Evolutionary conservation across 2,888 invertebrate genomes (phyloP), one percentile per base, ranked within the genome.

Genomic region (Anthophora plumipes): DNA sequence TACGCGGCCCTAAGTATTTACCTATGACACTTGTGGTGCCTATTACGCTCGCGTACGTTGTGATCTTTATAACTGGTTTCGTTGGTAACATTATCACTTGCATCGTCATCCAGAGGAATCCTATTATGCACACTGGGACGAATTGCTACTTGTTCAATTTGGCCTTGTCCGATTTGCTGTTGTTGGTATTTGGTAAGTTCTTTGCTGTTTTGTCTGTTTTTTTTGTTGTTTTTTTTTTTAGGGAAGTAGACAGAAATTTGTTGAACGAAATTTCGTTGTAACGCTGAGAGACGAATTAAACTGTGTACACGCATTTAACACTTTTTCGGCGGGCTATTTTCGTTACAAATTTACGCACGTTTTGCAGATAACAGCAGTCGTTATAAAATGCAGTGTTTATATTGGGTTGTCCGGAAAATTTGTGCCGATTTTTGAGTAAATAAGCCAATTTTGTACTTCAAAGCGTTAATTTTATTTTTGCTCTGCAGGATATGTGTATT

Each of bases 71-170:
- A 66, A 97, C 97, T 0, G 98, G 98, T 0, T 95, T 97, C 43
- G 94, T 97, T 48, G 98, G 98, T 8, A 98, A 98, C 91, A 94
- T 96, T 25, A 95, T 96, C 2, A 98, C 98, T 6, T 98, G 98
- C 91, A 95, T 97, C 60, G 98, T 98, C n/a, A 98, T 98, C 74
- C 95, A 96, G 25, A 95, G 95, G 41, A 97, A 97, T 91, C 95
- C 96, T 0, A 95, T 96, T 6, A 96, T 98, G 96, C 97, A 97
- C 90, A 97, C 97, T 0, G 97, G 98, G 0, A 98, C 98, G 0
- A 98, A 98, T 92, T 98, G 97, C 91, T 98, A 98, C 91, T 94
- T 98, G 52, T 97, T 98, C 94, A 98, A 97, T 91, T 94, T 98
- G 93, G 97, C 98, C n/a, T 94, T 98, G 1, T 97, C 98, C 20